Evolutionary conservation across 2,797 vertebrate genomes (phyloP).

Genomic region (Danio aesculapii): DNA sequence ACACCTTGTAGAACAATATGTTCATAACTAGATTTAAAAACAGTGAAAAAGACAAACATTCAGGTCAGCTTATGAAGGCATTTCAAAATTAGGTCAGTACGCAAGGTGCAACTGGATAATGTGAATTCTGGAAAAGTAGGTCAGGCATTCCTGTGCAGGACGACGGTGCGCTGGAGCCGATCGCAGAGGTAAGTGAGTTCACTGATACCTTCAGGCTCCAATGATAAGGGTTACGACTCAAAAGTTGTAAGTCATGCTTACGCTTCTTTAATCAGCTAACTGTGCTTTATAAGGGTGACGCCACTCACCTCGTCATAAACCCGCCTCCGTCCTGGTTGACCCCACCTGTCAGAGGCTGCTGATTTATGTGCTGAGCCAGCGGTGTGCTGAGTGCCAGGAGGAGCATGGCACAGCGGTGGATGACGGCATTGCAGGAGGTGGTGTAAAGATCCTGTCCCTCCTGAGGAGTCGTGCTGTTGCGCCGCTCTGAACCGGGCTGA

Average conservation of each 20-base stretch:
- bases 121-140: conserved; percentile 23
- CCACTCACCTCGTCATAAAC: conserved; percentile 92
- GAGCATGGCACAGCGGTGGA: conserved; percentile 94
- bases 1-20: too few relatives aligned
- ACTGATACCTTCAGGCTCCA: background rate
- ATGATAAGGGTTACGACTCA: background rate
- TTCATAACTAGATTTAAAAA: too few relatives aligned
- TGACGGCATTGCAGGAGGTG: conserved; percentile 94
- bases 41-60: too few relatives aligned
- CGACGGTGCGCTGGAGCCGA: background rate
- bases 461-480: conserved; percentile 85
- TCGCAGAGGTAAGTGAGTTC: background rate
- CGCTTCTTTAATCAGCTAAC: background rate
- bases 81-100: conserved; percentile 19
- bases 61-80: background rate
- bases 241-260: background rate
- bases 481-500: conserved; percentile 85
- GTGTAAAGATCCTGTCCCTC: conserved; percentile 97
- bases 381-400: conserved; percentile 92
- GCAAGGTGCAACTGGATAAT: conserved; percentile 11
- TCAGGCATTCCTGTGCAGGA: background rate
- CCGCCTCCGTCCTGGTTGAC: conserved; percentile 82
- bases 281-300: background rate
- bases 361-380: conserved; percentile 83
- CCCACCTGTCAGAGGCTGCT: conserved; percentile 78